Evolutionary conservation across 1,140 invertebrate genomes (phyloP), one percentile per base, ranked within the genome.

Genomic region (Heliconius hermathena): DNA sequence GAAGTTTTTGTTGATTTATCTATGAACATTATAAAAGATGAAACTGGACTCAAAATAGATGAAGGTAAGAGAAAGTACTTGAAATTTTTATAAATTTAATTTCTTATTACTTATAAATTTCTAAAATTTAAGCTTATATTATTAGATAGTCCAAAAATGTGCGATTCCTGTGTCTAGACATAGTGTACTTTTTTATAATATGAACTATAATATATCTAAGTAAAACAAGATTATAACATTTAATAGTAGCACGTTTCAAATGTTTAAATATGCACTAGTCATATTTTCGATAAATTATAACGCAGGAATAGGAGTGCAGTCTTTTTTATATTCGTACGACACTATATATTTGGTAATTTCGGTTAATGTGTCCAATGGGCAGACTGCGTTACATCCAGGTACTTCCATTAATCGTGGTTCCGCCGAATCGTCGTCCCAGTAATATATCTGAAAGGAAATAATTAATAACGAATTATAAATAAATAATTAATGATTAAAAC

Each of bases 21-120:
- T 1, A 96, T 96, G 26, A 99, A 99, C 90, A 98, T 99, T 86
- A 96, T 97, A 1, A 95, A 95, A 76, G 98, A 98, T 89, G 98
- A 98, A 87, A 96, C 96, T 71, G 97, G 97, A 46, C 94, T 98
- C 13, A 98, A 98, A 93, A 95, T 98, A 71, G 98, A 98, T 93
- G 95, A 96, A 88, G 96, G 96, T 96, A 94, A 90, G 89, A 80
- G 26, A 86, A 86, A 83, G 72, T 36, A 36, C 75, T 29, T 6
- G 5, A 36, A 18, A 81, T 33, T 77, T 60, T 3, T 60, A 71
- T 73, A 73, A 8, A 66, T 46, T 75, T 70, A 46, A 49, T 66
- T 76, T 20, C 52, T 72, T 60, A 49, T 71, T 71, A 77, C 9
- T 29, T 52, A 71, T 57, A 66, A 74, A 57, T n/a, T 66, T 41